Conservation (phyloP, 2,797 vertebrate genomes). For the Coregonus suidteri region DNA sequence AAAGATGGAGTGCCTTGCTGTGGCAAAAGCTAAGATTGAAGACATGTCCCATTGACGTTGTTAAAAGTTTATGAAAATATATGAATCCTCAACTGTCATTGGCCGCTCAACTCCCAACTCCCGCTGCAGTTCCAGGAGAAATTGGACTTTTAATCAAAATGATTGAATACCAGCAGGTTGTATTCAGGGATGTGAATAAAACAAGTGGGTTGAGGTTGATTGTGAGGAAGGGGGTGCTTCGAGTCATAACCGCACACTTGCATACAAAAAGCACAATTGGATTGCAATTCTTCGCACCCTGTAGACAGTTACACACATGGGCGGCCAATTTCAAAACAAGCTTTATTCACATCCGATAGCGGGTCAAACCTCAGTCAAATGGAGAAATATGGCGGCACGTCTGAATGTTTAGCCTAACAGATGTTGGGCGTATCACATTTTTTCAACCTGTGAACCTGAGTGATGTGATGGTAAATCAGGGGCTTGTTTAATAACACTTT, state of each 20-base stretch:
- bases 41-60: constrained; percentile 95
- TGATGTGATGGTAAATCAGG: constrained; percentile 74
- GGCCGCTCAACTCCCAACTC: constrained; percentile 84
- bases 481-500: constrained; percentile 79
- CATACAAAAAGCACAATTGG: constrained; percentile 44
- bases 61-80: constrained; percentile 99
- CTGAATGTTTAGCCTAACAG: constrained; percentile 81
- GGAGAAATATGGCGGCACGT: constrained; percentile 87
- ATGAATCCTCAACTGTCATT: constrained; percentile 95
- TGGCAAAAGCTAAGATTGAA: constrained; percentile 92
- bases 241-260: constrained; percentile 30
- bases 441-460: constrained; percentile 82
- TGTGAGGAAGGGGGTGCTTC: neutral
- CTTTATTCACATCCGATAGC: constrained; percentile 81
- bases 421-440: constrained; percentile 82
- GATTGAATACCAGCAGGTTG: constrained; percentile 90
- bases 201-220: constrained; percentile 49
- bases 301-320: constrained; percentile 62
- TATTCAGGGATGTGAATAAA: constrained; percentile 87
- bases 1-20: constrained; percentile 92
- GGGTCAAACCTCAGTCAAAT: constrained; percentile 78
- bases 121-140: constrained; percentile 85
- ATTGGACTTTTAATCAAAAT: constrained; percentile 98
- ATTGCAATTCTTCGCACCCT: constrained; percentile 17
- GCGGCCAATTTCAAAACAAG: constrained; percentile 84